These are phyloP conservation scores for Boloria euphrosyne DNA, from an alignment of 2,888 invertebrate genomes.

Conservation along the genomic window DNA sequence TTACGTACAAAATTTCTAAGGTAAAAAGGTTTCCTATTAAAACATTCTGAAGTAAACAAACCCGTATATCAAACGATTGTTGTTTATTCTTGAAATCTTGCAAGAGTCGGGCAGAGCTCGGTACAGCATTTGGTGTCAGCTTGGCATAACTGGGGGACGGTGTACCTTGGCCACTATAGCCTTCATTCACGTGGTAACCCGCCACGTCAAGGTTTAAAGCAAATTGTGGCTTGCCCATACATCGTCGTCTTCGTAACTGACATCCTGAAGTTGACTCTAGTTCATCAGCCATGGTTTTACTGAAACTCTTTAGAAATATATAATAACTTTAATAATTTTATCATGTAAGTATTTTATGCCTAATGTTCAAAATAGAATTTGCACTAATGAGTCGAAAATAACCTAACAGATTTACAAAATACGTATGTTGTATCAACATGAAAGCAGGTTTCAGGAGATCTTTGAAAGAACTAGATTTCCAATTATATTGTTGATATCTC, in stretches of 20 bases:
- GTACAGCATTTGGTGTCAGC: constrained; percentile 54
- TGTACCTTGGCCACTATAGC: constrained; percentile 64
- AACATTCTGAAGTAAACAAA: constrained; percentile 39
- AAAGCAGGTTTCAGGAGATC: too few relatives aligned
- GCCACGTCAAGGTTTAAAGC: constrained; percentile 66
- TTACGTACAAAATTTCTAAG: neutral
- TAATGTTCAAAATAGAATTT: too few relatives aligned
- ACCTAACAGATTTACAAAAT: too few relatives aligned
- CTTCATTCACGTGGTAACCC: constrained; percentile 65
- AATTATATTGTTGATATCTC: too few relatives aligned
- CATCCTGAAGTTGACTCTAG: constrained; percentile 59
- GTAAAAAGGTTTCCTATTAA: neutral
- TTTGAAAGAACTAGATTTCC: too few relatives aligned
- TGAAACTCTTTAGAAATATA: neutral
- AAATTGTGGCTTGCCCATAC: constrained; percentile 63
- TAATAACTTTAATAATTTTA: neutral
- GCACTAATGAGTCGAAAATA: too few relatives aligned
- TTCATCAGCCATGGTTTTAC: constrained; percentile 48
- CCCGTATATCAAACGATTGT: constrained; percentile 78
- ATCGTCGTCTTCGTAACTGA: constrained; percentile 67
- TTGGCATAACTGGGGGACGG: constrained; percentile 69
- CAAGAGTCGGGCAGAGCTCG: constrained; percentile 58
- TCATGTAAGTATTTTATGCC: too few relatives aligned
- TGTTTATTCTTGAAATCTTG: constrained; percentile 76
- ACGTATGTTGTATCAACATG: too few relatives aligned